Conservation (phyloP, 2,797 vertebrate species). For the Microcaecilia unicolor region DNA sequence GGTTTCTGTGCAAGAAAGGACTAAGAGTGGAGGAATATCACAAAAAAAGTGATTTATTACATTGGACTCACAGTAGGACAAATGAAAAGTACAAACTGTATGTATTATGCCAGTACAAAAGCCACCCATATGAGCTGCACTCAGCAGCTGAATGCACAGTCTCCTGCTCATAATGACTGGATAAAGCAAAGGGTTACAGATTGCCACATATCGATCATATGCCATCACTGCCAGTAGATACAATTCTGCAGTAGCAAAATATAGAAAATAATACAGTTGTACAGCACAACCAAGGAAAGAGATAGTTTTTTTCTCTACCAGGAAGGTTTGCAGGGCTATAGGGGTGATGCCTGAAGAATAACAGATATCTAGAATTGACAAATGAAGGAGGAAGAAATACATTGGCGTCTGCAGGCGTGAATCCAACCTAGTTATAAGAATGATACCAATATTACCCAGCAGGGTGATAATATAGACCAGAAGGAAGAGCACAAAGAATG, state of each 20-base stretch:
- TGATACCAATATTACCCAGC: slow-evolving; percentile 27
- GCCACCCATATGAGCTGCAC: no score
- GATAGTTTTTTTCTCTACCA: slow-evolving; percentile 11
- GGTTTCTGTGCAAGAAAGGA: no score
- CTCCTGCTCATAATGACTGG: no score
- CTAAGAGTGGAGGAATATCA: no score
- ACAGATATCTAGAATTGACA: slow-evolving; percentile 16
- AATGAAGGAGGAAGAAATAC: slow-evolving; percentile 17
- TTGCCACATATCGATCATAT: slow-evolving; percentile 21
- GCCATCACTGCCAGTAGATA: slow-evolving; percentile 25
- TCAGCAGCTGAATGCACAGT: no score
- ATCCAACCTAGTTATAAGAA: slow-evolving; percentile 10
- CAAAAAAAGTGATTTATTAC: no score
- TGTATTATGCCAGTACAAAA: no score
- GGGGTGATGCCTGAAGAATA: slow-evolving; percentile 22
- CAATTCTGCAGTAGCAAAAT: slow-evolving; percentile 18
- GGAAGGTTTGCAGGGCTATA: slow-evolving; percentile 22
- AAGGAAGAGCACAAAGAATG: slow-evolving; percentile 26
- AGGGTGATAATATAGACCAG: slow-evolving; percentile 22
- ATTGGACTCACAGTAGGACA: no score
- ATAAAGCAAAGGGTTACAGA: slow-evolving; percentile 27
- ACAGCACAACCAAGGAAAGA: slow-evolving; percentile 8
- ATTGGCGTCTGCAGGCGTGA: slow-evolving; percentile 25
- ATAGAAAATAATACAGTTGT: slow-evolving; percentile 16
- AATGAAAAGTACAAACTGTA: no score